Evolutionary conservation across 2,888 invertebrate genomes (phyloP), one percentile per base, ranked within the genome.

Genomic region (Scrobipalpa atriplicella): DNA sequence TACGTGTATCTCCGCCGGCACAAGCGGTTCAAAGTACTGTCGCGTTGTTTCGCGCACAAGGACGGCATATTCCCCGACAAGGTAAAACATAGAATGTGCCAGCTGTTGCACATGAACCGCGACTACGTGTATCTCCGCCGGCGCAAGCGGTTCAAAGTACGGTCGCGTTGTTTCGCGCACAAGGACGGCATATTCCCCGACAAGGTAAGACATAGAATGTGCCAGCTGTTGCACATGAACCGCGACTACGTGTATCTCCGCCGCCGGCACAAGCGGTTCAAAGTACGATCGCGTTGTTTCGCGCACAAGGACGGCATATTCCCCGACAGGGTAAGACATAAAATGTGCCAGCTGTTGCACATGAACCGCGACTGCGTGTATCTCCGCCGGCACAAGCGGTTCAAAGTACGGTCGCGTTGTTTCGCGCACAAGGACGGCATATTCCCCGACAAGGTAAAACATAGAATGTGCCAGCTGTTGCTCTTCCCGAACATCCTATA

Each of bases 1-100:
- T 98, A 98, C 82, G 96, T 98, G 0, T 98, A 96, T 83, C 95
- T 96, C 69, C 93, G 97, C 0, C 93, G 96, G 0, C 95, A 95
- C 69, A 89, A 87, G 70, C 84, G 88, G 68, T 90, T 81, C 73
- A 75, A 82, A 0, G 73, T 80, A 0, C 60, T 67, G 0, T 70
- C 73, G 0, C 66, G 67, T 2, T 62, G 66, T 0, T 6, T 68
- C 0, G 65, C 71, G 3, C 75, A 74, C 41, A 78, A 76, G n/a
- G 58, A 58, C 9, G 58, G 36, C n/a, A 29, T 58, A 11, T 58
- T 58, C 36, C 58, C 58, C 6, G 58, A 29, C 36, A 58, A 36
- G n/a, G 58, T 29, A 16, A 21, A 36, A 7, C 36, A 36, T n/a
- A 36, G 47, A 47, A n/a, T 6, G 6, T 5, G 47, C n/a, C 6